phyloP scores from a whole-genome alignment of 2,113 vertebrate genomes.

The Mugil cephalus region DNA sequence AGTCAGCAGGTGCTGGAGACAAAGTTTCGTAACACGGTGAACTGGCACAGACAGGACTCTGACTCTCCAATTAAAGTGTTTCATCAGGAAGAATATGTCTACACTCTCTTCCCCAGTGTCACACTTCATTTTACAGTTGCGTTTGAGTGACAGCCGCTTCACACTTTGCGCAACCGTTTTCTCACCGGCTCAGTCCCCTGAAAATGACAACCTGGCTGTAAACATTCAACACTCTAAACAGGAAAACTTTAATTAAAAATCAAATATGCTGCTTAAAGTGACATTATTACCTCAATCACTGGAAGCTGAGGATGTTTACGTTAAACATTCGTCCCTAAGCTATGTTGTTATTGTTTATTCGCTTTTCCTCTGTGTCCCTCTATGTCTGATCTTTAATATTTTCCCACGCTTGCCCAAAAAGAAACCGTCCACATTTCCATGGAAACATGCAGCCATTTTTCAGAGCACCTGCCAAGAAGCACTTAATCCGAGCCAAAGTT shows the following conservation, averaged over 20 bases:
- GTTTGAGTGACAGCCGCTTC: conserved; percentile 56
- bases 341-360: background rate
- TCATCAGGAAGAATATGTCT: conserved; percentile 28
- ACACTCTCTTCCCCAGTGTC: conserved; percentile 14
- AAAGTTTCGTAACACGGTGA: conserved; percentile 20
- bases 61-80: conserved; percentile 28
- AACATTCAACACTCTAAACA: background rate
- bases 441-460: background rate
- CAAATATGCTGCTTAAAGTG: background rate
- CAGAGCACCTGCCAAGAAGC: background rate
- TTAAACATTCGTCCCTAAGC: background rate
- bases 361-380: background rate
- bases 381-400: conserved; percentile 4
- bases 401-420: background rate
- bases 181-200: background rate
- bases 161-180: conserved; percentile 20
- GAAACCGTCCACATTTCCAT: background rate
- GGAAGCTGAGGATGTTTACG: background rate
- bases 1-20: conserved; percentile 33
- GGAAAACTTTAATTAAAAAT: conserved; percentile 14
- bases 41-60: conserved; percentile 22
- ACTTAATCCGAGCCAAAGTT: conserved; percentile 31
- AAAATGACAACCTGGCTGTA: conserved; percentile 11
- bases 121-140: conserved; percentile 32
- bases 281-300: conserved; percentile 6